Percentiles rank a stretch among this genome's conserved stretches.
Evolutionary conservation across 2,797 vertebrate genomes (phyloP).

Genomic region (Parambassis ranga): DNA sequence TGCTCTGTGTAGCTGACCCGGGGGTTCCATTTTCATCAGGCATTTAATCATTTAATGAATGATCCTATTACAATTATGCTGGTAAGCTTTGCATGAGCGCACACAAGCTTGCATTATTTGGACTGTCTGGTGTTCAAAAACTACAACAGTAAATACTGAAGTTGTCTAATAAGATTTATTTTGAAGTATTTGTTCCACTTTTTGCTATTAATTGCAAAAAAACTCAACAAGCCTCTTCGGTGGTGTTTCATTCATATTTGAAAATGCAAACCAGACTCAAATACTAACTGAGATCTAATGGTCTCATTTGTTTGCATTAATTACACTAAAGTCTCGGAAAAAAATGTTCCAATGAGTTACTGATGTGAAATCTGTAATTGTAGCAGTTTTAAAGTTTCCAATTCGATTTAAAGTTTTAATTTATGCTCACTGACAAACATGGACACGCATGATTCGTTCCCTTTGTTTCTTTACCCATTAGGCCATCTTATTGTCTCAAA

Average conservation of each 20-base stretch:
- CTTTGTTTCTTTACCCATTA: not conserved
- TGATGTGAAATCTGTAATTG: conserved; percentile 15
- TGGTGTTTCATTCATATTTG: conserved; percentile 4
- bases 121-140: too few species aligned
- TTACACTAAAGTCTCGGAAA: conserved; percentile 17
- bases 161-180: too few species aligned
- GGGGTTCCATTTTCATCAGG: not conserved
- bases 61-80: conserved; percentile 1
- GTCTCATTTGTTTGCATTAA: conserved; percentile 48
- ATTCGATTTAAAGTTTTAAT: conserved; percentile 5
- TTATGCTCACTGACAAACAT: not conserved
- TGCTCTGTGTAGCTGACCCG: not conserved
- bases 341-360: conserved; percentile 2
- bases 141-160: too few species aligned
- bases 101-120: too few species aligned
- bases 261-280: conserved; percentile 30
- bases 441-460: conserved; percentile 1
- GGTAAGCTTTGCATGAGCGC: too few species aligned
- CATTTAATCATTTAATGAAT: not conserved
- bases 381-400: not conserved
- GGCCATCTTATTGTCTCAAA: not conserved
- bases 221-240: not conserved
- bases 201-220: not conserved
- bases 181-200: not conserved
- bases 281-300: conserved; percentile 20